Percentiles rank a stretch among this genome's conserved stretches.
Evolutionary conservation across 1,140 invertebrate genomes (phyloP).

Genomic region (Ips typographus): DNA sequence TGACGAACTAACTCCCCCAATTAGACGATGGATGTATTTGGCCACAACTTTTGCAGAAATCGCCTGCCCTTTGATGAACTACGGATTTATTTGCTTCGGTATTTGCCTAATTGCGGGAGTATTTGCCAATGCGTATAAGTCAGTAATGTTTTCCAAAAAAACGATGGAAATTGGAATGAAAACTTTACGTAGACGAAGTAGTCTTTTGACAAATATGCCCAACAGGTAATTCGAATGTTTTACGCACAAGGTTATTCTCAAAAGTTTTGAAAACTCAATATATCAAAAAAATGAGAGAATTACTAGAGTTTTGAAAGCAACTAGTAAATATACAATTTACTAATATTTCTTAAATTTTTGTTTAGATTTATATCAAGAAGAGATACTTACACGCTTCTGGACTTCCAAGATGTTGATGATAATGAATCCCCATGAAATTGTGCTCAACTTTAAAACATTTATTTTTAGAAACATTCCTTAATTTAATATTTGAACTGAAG

Average conservation of each 20-base stretch:
- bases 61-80: conserved; percentile 67
- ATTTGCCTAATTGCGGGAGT: conserved; percentile 62
- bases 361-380: conserved; percentile 1
- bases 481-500: too few relatives aligned
- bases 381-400: neutral
- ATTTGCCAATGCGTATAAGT: conserved; percentile 73
- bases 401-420: neutral
- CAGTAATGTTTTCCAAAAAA: conserved; percentile 71
- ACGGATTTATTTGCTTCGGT: conserved; percentile 70
- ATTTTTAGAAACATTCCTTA: too few relatives aligned
- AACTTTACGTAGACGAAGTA: conserved; percentile 60
- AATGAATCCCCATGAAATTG: neutral
- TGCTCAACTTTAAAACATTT: too few relatives aligned
- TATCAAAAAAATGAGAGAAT: neutral
- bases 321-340: too few relatives aligned
- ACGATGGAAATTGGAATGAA: conserved; percentile 73
- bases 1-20: conserved; percentile 73
- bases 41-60: conserved; percentile 73
- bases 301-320: too few relatives aligned
- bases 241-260: neutral
- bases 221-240: conserved; percentile 16
- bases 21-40: conserved; percentile 74
- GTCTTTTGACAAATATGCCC: conserved; percentile 29
- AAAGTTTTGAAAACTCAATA: too few relatives aligned
- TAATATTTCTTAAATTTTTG: neutral